Evolutionary conservation across 2,888 invertebrate species (phyloP).

Genomic region (Argyresthia albistria): DNA sequence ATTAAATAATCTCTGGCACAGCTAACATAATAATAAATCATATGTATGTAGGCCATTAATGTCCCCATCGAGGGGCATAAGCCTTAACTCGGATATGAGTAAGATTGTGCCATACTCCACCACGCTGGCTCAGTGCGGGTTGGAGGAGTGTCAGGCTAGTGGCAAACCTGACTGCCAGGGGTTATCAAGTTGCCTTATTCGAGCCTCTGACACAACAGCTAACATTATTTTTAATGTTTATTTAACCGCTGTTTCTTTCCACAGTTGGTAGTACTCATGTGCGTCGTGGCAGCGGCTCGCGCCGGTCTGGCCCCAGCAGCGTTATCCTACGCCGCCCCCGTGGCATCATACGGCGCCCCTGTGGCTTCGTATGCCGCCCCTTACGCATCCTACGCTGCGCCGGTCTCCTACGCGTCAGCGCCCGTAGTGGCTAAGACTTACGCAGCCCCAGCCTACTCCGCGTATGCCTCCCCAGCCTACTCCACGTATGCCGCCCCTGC

Average conservation of each 20-base stretch:
- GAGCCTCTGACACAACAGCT: too few relatives aligned
- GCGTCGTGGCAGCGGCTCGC: conserved; percentile 68
- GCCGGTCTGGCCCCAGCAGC: conserved; percentile 55
- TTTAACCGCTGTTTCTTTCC: conserved; percentile 15
- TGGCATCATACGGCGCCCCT: conserved; percentile 3
- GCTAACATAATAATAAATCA: neutral
- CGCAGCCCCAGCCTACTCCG: conserved; percentile 29
- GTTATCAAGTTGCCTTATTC: too few relatives aligned
- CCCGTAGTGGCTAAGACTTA: conserved; percentile 22
- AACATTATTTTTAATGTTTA: neutral
- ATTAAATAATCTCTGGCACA: neutral
- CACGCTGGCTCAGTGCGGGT: too few relatives aligned
- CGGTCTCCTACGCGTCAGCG: conserved; percentile 27
- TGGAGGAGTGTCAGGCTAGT: too few relatives aligned
- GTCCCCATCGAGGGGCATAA: too few relatives aligned
- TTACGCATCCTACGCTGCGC: conserved; percentile 24
- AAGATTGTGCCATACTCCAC: too few relatives aligned
- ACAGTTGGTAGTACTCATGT: conserved; percentile 66
- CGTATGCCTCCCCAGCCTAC: conserved; percentile 9
- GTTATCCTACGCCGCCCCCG: conserved; percentile 12
- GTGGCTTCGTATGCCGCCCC: conserved; percentile 13
- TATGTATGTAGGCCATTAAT: neutral
- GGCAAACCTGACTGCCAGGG: too few relatives aligned
- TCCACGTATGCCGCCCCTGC: conserved; percentile 6
- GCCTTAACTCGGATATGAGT: too few relatives aligned